These are phyloP conservation scores for Syrmaticus mikado DNA, from an alignment of 2,113 vertebrate genomes.

Conservation along the genomic window DNA sequence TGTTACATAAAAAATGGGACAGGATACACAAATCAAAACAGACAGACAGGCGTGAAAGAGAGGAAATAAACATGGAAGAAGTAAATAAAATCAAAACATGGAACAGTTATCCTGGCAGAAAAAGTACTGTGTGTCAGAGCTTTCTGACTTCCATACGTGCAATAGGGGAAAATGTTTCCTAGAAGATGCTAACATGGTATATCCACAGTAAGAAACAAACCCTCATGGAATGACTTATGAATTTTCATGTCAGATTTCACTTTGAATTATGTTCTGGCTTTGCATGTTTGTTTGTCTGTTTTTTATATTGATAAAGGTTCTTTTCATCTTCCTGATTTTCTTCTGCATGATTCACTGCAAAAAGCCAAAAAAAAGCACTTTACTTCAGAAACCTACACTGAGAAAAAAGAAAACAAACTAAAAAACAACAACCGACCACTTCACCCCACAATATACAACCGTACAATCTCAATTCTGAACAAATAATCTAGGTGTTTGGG, in stretches of 20 bases:
- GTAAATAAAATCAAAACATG: background rate
- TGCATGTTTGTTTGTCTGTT: background rate
- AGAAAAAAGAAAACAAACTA: fast-evolving
- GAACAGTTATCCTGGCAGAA: conserved; percentile 2
- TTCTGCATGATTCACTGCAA: background rate
- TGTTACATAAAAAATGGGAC: conserved; percentile 1
- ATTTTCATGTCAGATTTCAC: background rate
- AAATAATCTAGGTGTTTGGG: background rate
- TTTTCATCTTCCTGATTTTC: background rate
- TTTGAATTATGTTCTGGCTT: background rate
- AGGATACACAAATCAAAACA: conserved; percentile 57
- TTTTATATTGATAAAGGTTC: background rate
- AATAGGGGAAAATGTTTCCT: background rate
- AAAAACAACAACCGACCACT: fast-evolving
- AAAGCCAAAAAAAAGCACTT: background rate
- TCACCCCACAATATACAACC: background rate
- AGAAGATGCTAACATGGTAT: fast-evolving
- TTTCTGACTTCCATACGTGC: background rate
- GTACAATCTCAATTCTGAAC: background rate
- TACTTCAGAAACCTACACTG: background rate
- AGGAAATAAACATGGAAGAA: conserved; percentile 13
- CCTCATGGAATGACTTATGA: background rate
- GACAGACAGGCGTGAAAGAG: conserved; percentile 37
- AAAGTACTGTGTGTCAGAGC: background rate
- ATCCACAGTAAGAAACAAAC: background rate